Base-by-base conservation (phyloP, 2,113 vertebrate genomes). In the Pomatorhinus ruficollis region DNA sequence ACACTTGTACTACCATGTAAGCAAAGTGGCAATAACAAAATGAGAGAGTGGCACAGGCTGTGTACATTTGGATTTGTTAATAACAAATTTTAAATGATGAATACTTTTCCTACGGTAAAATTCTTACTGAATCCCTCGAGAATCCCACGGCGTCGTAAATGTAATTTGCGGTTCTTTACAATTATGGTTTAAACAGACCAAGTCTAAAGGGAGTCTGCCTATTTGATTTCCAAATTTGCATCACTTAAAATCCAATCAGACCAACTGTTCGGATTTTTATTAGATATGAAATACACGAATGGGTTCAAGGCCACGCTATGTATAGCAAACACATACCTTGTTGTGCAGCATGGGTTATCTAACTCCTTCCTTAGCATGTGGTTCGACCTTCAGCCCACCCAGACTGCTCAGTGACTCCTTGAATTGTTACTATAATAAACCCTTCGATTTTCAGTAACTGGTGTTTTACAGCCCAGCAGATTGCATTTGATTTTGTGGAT, bases 181-280 rank as follows among this genome's bases (percentile, higher is more conserved):
- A 97, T 98, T 98, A 97, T 83, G 76, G 56, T 89, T 97, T 97
- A 98, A 98, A 97, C 94, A 98, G 97, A 96, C 90, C 81, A 95
- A 97, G 90, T 98, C 98, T 97, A 96, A 97, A 97, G 97, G 98
- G 98, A 98, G 70, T 96, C 97, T 97, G 96, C 91, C 96, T 97
- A 95, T 98, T 98, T 98, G 97, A 98, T 98, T 98, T 98, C 97
- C 93, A 98, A 97, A 98, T 98, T 98, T 98, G 95, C 97, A 97
- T 98, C 97, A 97, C 96, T 98, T 98, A 98, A 98, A 98, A 98
- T 98, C 97, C 97, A 98, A 98, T 98, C 98, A 98, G 97, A 92
- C 97, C 97, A 98, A 98, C 97, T 98, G 97, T 98, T 98, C 69
- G 60, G 95, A 97, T 98, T 98, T 97, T 97, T 97, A 97, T 98